Conservation (phyloP, 2,888 invertebrate genomes). For the Trissoscelio sp. region DNA sequence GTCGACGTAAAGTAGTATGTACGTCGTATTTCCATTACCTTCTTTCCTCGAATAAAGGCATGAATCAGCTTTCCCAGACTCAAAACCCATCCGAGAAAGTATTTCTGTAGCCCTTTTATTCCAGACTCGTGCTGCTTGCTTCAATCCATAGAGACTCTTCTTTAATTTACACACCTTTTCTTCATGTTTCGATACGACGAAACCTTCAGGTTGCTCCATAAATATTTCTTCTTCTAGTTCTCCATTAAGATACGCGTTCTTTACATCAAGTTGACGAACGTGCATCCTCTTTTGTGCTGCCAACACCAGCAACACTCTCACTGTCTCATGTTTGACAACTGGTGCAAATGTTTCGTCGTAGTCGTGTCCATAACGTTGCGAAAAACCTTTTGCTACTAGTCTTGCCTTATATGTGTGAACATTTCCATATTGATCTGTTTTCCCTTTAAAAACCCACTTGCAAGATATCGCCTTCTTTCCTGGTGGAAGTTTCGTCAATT, state of each 20-base stretch:
- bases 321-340: constrained; percentile 70
- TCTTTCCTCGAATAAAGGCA: constrained; percentile 7
- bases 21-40: not conserved
- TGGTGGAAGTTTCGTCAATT: constrained; percentile 60
- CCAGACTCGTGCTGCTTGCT: too few relatives aligned
- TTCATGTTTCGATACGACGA: constrained; percentile 28
- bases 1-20: constrained; percentile 69
- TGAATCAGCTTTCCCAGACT: constrained; percentile 9
- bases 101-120: too few relatives aligned
- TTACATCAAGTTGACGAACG: constrained; percentile 66
- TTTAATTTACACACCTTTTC: constrained; percentile 60
- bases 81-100: too few relatives aligned
- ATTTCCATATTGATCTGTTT: constrained; percentile 50
- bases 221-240: constrained; percentile 62
- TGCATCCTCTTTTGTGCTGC: constrained; percentile 55
- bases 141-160: constrained; percentile 68
- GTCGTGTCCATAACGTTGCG: constrained; percentile 70
- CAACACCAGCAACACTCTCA: constrained; percentile 69
- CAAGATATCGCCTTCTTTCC: constrained; percentile 65
- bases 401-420: constrained; percentile 71
- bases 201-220: constrained; percentile 68
- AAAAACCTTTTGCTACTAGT: constrained; percentile 73
- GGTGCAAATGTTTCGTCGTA: constrained; percentile 73
- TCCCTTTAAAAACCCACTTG: constrained; percentile 74
- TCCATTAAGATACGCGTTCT: constrained; percentile 55